These are phyloP conservation scores for Tinea trinotella DNA, from an alignment of 2,888 invertebrate genomes.

Conservation along the genomic window DNA sequence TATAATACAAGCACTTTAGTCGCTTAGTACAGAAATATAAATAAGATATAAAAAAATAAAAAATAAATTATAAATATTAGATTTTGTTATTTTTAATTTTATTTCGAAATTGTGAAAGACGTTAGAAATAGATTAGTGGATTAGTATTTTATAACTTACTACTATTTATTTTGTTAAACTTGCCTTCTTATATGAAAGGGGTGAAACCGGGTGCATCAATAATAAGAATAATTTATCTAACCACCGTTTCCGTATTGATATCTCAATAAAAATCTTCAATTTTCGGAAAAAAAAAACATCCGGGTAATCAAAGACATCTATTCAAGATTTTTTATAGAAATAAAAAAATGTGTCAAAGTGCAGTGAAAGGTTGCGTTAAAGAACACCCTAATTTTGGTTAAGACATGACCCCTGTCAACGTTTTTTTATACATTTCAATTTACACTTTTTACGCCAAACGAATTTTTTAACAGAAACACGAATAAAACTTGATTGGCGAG, in stretches of 20 bases:
- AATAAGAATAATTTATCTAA: conserved; percentile 28
- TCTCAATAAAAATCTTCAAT: conserved; percentile 55
- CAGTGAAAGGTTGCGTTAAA: conserved; percentile 60
- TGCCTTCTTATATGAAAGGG: background rate
- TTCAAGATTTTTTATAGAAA: conserved; percentile 43
- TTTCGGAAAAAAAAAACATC: conserved; percentile 37
- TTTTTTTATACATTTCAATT: conserved; percentile 47
- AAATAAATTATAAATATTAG: background rate
- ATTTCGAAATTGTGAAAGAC: no score
- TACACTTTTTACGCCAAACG: conserved; percentile 58
- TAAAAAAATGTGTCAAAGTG: conserved; percentile 64
- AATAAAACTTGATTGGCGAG: conserved; percentile 67
- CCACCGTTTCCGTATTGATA: conserved; percentile 58
- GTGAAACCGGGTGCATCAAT: background rate
- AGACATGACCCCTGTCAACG: conserved; percentile 69
- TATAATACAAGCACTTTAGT: no score
- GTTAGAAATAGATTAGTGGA: no score
- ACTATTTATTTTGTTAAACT: background rate
- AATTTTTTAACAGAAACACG: conserved; percentile 54
- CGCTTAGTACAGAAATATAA: no score
- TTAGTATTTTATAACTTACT: no score
- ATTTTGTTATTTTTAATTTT: background rate
- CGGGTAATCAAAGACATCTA: conserved; percentile 50
- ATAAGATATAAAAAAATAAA: no score
- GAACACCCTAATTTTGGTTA: conserved; percentile 65